Evolutionary conservation across 2,113 vertebrate species (phyloP).

Genomic region (Panthera uncia): DNA sequence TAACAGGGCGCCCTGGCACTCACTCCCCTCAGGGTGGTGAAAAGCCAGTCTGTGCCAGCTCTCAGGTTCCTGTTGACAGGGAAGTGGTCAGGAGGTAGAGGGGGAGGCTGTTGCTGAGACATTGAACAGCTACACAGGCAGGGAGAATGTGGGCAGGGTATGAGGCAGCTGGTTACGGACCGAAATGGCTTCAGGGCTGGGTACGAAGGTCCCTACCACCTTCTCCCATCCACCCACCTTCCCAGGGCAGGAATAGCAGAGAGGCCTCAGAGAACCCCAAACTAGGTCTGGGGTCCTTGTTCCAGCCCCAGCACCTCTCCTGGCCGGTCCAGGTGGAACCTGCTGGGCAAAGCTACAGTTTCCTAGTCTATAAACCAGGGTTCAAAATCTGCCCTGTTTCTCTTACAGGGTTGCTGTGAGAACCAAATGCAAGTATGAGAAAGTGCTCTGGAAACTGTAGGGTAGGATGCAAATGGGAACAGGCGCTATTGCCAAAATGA

Average conservation of each 20-base stretch:
- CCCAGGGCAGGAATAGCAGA: neutral
- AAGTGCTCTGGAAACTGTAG: neutral
- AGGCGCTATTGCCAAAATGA: neutral
- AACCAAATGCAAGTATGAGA: neutral
- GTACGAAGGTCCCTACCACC: fast-evolving
- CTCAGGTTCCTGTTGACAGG: neutral
- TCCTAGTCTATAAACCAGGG: neutral
- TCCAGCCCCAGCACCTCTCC: neutral
- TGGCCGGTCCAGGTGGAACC: too few relatives aligned
- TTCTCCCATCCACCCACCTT: neutral
- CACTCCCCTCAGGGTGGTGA: neutral
- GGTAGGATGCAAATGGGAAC: neutral
- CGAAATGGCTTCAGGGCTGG: neutral
- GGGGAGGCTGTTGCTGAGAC: neutral
- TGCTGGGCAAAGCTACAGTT: neutral
- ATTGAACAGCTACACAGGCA: neutral
- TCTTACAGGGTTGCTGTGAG: neutral
- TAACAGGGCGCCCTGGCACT: neutral
- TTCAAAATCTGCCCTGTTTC: neutral
- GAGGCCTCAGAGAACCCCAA: too few relatives aligned
- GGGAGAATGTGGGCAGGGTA: fast-evolving
- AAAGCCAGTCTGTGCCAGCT: neutral
- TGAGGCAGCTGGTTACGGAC: neutral
- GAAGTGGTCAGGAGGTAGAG: neutral
- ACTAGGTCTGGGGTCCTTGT: neutral